These are phyloP conservation scores for Agriotes lineatus DNA, from an alignment of 2,888 invertebrate genomes.

Conservation along the genomic window DNA sequence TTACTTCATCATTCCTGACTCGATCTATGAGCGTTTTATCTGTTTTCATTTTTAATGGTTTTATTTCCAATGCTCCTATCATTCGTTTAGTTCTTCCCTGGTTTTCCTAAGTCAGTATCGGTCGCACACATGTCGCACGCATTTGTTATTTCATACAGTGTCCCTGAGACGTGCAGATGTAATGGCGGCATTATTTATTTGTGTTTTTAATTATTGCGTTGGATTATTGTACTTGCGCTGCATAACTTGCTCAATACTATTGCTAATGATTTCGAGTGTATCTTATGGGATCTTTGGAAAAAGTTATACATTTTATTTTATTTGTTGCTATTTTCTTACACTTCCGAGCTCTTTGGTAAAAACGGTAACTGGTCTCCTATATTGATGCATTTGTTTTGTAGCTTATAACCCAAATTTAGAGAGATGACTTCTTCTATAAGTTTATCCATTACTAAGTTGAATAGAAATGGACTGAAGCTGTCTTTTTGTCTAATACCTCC, in stretches of 20 bases:
- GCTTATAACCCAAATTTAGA: background rate
- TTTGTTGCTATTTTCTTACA: conserved; percentile 9
- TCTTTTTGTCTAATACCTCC: conserved; percentile 15
- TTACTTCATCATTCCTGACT: too few species aligned
- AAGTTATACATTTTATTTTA: conserved; percentile 28
- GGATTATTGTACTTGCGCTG: background rate
- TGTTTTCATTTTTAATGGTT: background rate
- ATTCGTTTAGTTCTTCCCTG: background rate
- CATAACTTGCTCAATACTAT: conserved; percentile 3
- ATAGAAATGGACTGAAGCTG: conserved; percentile 1
- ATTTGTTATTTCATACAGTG: background rate
- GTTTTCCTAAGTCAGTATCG: background rate
- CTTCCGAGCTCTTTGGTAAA: too few species aligned
- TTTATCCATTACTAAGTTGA: conserved; percentile 10
- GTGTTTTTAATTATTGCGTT: background rate
- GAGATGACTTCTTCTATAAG: background rate
- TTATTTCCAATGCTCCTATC: background rate
- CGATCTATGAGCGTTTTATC: background rate
- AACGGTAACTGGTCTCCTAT: background rate
- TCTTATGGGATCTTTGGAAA: conserved; percentile 24
- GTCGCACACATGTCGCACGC: background rate
- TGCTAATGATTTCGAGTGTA: background rate
- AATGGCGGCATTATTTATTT: conserved; percentile 5
- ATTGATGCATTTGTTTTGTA: background rate
- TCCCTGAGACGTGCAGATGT: conserved; percentile 13